Percentiles rank a stretch among this genome's conserved stretches.
Evolutionary conservation across 2,888 invertebrate species (phyloP).

Genomic region (Ctena decussata): DNA sequence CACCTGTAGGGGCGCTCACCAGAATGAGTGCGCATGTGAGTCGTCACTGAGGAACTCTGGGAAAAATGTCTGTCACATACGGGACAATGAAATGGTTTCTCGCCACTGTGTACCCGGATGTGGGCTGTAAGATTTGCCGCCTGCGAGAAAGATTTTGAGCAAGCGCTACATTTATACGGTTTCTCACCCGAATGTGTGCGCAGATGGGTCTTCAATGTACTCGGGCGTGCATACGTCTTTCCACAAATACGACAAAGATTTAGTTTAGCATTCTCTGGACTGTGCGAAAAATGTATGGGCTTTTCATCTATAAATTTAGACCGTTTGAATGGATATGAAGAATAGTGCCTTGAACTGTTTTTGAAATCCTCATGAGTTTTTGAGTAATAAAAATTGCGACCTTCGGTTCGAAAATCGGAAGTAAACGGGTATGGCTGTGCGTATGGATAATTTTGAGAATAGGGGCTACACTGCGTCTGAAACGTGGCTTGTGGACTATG

Average conservation of each 20-base stretch:
- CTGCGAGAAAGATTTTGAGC: slow-evolving; percentile 98
- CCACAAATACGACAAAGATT: slow-evolving; percentile 98
- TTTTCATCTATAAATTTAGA: slow-evolving; percentile 74
- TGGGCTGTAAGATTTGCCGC: slow-evolving; percentile 99
- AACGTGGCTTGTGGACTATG: slow-evolving; percentile 69
- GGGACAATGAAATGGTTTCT: slow-evolving; percentile 99
- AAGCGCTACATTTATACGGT: slow-evolving; percentile 90
- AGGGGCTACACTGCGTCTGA: slow-evolving; percentile 69
- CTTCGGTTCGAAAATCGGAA: slow-evolving; percentile 75
- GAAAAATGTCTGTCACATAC: slow-evolving; percentile 99
- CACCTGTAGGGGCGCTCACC: slow-evolving; percentile 99
- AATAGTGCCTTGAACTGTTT: slow-evolving; percentile 69
- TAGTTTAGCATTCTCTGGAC: slow-evolving; percentile 70
- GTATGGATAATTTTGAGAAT: slow-evolving; percentile 66
- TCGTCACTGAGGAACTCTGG: slow-evolving; percentile 97
- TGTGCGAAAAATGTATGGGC: slow-evolving; percentile 53
- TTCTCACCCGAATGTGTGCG: slow-evolving; percentile 98
- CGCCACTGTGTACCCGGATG: slow-evolving; percentile 97
- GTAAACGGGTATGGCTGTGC: slow-evolving; percentile 72
- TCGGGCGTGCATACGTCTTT: slow-evolving; percentile 97
- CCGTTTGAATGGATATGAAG: slow-evolving; percentile 71
- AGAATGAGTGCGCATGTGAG: slow-evolving; percentile 99
- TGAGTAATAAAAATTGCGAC: slow-evolving; percentile 72
- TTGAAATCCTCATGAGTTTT: slow-evolving; percentile 78
- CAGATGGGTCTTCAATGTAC: slow-evolving; percentile 98